These are phyloP conservation scores for Monopis laevigella DNA, from an alignment of 2,888 invertebrate species.

Conservation along the genomic window DNA sequence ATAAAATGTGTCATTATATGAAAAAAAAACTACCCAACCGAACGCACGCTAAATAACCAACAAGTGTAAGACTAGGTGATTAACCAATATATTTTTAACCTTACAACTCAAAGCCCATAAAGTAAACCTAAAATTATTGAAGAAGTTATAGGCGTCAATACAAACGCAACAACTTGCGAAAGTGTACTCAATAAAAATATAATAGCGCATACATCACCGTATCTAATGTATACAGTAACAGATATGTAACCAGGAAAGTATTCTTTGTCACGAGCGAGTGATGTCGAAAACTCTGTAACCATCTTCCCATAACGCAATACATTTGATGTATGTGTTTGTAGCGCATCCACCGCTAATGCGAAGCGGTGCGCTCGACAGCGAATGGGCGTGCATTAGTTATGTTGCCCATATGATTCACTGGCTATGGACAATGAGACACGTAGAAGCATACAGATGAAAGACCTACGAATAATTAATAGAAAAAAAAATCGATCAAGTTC, in stretches of 20 bases:
- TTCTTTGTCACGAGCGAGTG: constrained; percentile 13
- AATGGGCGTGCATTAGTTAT: constrained; percentile 40
- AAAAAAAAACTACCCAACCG: no score
- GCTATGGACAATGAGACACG: constrained; percentile 1
- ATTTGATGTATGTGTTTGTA: no score
- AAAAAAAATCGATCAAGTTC: no score
- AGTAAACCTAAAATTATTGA: no score
- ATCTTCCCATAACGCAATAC: constrained; percentile 14
- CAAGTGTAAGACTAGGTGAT: no score
- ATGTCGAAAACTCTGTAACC: constrained; percentile 15
- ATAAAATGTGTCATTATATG: no score
- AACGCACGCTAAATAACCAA: no score
- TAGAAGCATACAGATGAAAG: no score
- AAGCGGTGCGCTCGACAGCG: constrained; percentile 35
- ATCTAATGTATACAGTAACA: constrained; percentile 17
- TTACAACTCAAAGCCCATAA: no score
- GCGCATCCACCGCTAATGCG: constrained; percentile 1
- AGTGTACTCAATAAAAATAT: constrained; percentile 13
- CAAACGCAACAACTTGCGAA: background rate
- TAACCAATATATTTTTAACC: no score
- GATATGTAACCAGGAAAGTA: constrained; percentile 6
- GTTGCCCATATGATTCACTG: constrained; percentile 10
- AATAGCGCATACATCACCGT: constrained; percentile 21
- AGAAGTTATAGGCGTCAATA: no score
- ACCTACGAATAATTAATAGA: no score